These are phyloP conservation scores for Bombus vancouverensis DNA, from an alignment of 1,140 invertebrate species.

Conservation along the genomic window DNA sequence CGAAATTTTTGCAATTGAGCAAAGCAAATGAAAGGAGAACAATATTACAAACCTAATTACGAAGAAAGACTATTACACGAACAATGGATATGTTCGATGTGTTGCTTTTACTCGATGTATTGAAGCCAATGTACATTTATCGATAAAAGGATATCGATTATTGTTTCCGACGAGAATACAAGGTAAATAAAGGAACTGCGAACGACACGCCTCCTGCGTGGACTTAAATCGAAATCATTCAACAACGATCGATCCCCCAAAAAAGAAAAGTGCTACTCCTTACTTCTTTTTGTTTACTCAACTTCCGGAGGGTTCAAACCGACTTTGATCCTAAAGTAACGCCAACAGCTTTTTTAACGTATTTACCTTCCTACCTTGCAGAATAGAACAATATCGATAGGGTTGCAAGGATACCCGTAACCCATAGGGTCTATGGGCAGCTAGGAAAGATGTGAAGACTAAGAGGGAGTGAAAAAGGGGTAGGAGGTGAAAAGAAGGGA, in stretches of 20 bases:
- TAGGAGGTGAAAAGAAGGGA: background rate
- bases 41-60: background rate
- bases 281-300: too few relatives aligned
- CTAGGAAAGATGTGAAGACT: background rate
- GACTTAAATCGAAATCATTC: too few relatives aligned
- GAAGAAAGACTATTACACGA: background rate
- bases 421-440: background rate
- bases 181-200: too few relatives aligned
- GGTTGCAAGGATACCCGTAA: background rate
- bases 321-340: too few relatives aligned
- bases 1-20: background rate
- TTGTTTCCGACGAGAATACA: background rate
- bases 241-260: too few relatives aligned
- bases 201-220: background rate
- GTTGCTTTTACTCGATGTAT: background rate
- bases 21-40: background rate
- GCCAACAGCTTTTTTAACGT: too few relatives aligned
- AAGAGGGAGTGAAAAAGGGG: background rate
- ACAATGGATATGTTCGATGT: background rate
- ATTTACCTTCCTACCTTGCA: too few relatives aligned
- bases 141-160: background rate
- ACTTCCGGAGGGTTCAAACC: too few relatives aligned
- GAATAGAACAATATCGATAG: slow-evolving; percentile 2
- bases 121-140: background rate
- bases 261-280: too few relatives aligned